Evolutionary conservation across 1,140 invertebrate species (phyloP), one percentile per base, ranked within the genome.

Genomic region (Nixonia krombeini): DNA sequence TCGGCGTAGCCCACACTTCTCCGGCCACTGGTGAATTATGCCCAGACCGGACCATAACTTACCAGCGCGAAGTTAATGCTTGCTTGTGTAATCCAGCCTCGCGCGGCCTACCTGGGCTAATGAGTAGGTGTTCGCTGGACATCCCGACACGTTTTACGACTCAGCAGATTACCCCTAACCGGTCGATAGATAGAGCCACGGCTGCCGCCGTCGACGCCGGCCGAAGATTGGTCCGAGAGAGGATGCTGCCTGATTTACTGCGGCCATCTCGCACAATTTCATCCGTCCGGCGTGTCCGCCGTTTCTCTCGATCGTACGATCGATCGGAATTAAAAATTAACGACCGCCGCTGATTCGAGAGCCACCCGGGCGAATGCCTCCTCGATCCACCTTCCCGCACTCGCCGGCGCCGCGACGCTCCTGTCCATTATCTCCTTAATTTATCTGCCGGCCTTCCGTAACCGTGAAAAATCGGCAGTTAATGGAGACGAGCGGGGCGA

Each of bases 71-170:
- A 81, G 73, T 80, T 78, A 81, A 82, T 81, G 79, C 72, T 55
- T 69, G 73, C 76, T 76, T 79, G 78, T 78, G 76, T 76, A 80
- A 81, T 82, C 77, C 72, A 62, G 71, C 70, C 68, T 75, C 72
- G 70, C 72, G 68, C 58, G 67, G 70, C 73, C 75, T 74, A 80
- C 75, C 76, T 76, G 72, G 70, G 74, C 78, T 83, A 83, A 83
- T 83, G 81, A 83, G 81, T 81, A 83, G 81, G 81, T 83, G 81
- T 83, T 81, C 80, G 77, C 79, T 79, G 75, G 80, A 82, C 80
- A 75, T 80, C 78, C 76, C 74, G 79, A 83, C 81, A 80, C 81
- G 77, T 81, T 83, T 83, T 83, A 83, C 79, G 78, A 81, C 79
- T 80, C 72, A 75, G 72, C 74, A 78, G 79, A 81, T 82, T 80